Evolutionary conservation across 2,888 invertebrate genomes (phyloP), one percentile per base, ranked within the genome.

Genomic region (Hetaerina titia): DNA sequence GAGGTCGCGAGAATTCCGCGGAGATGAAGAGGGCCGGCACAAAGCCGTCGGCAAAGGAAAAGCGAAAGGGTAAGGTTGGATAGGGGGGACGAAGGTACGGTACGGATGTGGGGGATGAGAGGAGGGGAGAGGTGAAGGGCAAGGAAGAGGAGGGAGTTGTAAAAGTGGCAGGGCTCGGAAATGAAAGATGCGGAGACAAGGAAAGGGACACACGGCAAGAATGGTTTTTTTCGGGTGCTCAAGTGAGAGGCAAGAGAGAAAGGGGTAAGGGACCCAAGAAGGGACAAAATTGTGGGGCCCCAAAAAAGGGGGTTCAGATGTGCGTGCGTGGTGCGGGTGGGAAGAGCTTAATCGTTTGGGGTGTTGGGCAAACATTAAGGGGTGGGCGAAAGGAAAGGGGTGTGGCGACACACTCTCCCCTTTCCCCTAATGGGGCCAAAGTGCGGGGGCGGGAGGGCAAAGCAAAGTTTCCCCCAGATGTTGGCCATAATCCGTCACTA

Each of bases 1-100:
- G 81, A 81, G 81, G 11, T 81, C 31, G 81, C 81, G 81, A 81
- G 81, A 81, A 81, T 31, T 31, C 81, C 81, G 81, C 81, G 81
- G 81, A 81, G 81, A 81, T 81, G 81, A 81, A 81, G 81, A n/a
- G 31, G n/a, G 69, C 69, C 69, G 69, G 69, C 69, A n/a, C 5
- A n/a, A 69, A 81, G 81, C 31, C 81, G 81, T 81, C 31, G 15
- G 15, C 19, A 8, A 69, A 17, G 13, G 11, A 60, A 17, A 17
- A 2, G 60, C 17, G 45, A 45, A 45, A 45, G 60, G 60, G 60
- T 60, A 17, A 60, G 2, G 1, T 11, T 1, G 17, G 63, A 63
- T 63, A 63, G 63, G 63, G 45, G 45, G 45, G 45, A 2, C 45
- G 45, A 45, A 45, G 45, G 45, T 45, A n/a, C 22, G 69, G 69